These are phyloP conservation scores for Chunga burmeisteri DNA, from an alignment of 2,113 vertebrate genomes.

Conservation along the genomic window DNA sequence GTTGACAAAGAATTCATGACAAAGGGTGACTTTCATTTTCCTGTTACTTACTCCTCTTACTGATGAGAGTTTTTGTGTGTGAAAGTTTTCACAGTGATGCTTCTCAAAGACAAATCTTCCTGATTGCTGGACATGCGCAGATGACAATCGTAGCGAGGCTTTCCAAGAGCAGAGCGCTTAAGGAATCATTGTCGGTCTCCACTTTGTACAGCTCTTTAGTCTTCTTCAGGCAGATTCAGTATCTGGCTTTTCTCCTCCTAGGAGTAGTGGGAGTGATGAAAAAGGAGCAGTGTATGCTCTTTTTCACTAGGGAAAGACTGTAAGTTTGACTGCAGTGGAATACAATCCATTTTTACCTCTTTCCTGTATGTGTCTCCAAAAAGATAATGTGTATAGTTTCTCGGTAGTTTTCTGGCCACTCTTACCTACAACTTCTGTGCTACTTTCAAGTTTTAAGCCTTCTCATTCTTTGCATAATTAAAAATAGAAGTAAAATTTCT, in stretches of 20 bases:
- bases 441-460: neutral
- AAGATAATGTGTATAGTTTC: neutral
- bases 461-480: neutral
- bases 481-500: neutral
- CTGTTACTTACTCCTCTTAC: neutral
- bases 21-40: neutral
- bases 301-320: neutral
- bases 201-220: neutral
- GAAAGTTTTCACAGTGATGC: neutral
- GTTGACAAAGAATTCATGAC: neutral
- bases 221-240: neutral
- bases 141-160: neutral
- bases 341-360: neutral
- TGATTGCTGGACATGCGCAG: rapidly evolving
- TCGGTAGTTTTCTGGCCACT: neutral
- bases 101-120: neutral
- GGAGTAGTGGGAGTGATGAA: neutral
- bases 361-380: neutral
- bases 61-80: neutral
- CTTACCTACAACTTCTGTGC: neutral
- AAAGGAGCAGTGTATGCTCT: neutral
- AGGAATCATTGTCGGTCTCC: rapidly evolving
- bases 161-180: neutral
- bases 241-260: neutral
- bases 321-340: neutral